Evolutionary conservation across 2,888 invertebrate species (phyloP), one percentile per base, ranked within the genome.

Genomic region (Saturnia japonica): DNA sequence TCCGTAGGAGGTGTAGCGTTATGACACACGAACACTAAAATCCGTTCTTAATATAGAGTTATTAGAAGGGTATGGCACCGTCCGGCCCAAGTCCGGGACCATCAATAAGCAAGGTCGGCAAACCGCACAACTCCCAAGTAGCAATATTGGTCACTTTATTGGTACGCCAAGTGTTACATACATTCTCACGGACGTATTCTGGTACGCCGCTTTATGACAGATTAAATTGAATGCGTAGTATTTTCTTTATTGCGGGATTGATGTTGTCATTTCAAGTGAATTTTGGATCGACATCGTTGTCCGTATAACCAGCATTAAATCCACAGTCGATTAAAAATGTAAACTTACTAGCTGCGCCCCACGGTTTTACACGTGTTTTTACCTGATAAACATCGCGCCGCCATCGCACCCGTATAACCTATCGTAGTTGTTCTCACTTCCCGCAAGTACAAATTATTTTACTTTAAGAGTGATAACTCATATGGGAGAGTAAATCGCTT

Each of bases 111-210:
- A 40, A 40, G 64, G 40, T 64, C 40, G 64, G 64, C 40, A 64
- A 64, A 64, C 64, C 64, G 40, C 34, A 64, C 64, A 40, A 64
- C 40, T 40, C 64, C 72, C 72, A 67, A 71, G 43, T 68, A 72
- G 73, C 79, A 75, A 81, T 82, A 80, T 78, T 75, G 81, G 77
- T 77, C 81, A 80, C 75, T 81, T 81, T 80, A 80, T 81, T 78
- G 77, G 71, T 69, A 72, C 69, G 74, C 76, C 77, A 69, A 74
- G 70, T 80, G 76, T 75, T 77, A 72, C 76, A 68, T 68, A 54
- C 40, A 34, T 68, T 47, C 40, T n/a, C 64, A 40, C 64, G 64
- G 64, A 7, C 64, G 40, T 64, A 42, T 69, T 60, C 71, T 62
- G 57, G 11, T 60, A 28, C 47, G 47, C 19, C 19, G 19, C 47